These are phyloP conservation scores for Nezara viridula DNA, from an alignment of 2,888 invertebrate genomes.

Conservation along the genomic window DNA sequence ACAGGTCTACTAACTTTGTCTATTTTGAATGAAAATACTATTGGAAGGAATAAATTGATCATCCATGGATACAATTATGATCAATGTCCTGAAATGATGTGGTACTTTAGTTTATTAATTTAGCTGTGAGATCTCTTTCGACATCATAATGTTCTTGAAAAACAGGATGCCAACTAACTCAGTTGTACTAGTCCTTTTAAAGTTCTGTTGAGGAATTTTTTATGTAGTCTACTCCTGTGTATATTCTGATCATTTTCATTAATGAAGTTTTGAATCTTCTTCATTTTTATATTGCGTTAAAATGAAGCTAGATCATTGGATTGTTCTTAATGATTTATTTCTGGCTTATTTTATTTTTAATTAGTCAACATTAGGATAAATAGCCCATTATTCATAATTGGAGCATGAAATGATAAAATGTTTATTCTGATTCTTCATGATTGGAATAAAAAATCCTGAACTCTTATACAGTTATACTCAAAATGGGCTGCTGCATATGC, in stretches of 20 bases:
- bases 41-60: neutral
- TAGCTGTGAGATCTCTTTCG: neutral
- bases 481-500: slow-evolving; percentile 97
- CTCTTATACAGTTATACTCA: slow-evolving; percentile 84
- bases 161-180: neutral
- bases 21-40: neutral
- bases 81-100: neutral
- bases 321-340: no score
- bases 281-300: no score
- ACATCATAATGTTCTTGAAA: neutral
- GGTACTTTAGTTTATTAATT: neutral
- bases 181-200: neutral
- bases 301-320: no score
- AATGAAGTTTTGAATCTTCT: no score
- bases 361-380: no score
- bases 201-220: neutral
- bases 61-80: neutral
- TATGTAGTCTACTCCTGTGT: neutral
- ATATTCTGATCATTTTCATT: no score
- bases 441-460: slow-evolving; percentile 54
- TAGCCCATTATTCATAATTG: no score
- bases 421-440: neutral
- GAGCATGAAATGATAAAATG: no score
- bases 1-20: neutral
- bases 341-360: no score